These are phyloP conservation scores for Trachelipus rathkii DNA, from an alignment of 1,140 invertebrate species.

Conservation along the genomic window DNA sequence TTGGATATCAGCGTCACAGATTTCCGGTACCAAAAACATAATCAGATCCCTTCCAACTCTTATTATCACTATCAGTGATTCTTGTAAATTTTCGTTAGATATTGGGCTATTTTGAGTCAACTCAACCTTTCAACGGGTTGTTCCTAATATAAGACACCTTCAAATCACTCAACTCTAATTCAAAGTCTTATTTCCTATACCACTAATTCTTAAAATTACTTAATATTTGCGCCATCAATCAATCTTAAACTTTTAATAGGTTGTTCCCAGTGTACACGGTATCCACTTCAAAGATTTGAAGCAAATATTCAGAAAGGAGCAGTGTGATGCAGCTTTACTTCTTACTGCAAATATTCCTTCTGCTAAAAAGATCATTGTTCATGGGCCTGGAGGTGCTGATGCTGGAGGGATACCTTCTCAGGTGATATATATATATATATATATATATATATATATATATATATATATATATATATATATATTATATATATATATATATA, in stretches of 20 bases:
- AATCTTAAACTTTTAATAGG: constrained; percentile 54
- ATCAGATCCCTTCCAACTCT: too few species aligned
- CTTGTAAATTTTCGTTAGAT: too few species aligned
- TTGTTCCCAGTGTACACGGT: constrained; percentile 91
- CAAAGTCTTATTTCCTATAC: too few species aligned
- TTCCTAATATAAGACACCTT: too few species aligned
- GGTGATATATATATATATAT: constrained; percentile 16
- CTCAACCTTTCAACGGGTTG: too few species aligned
- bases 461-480: not conserved
- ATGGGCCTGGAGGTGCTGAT: constrained; percentile 83
- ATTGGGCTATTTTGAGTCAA: too few species aligned
- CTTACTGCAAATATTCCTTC: constrained; percentile 97
- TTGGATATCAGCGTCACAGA: too few species aligned
- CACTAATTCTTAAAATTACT: too few species aligned
- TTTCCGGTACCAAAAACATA: too few species aligned
- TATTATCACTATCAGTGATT: too few species aligned
- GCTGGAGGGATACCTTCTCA: constrained; percentile 91
- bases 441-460: constrained; percentile 1
- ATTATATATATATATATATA: not conserved
- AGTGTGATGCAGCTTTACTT: constrained; percentile 95
- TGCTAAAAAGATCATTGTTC: constrained; percentile 97
- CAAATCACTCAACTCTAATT: too few species aligned
- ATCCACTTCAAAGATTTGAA: constrained; percentile 99
- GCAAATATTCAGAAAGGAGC: constrained; percentile 96
- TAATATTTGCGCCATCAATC: too few species aligned